Base-by-base conservation (phyloP, 2,888 invertebrate genomes). In the Drosophila kuntzei region DNA sequence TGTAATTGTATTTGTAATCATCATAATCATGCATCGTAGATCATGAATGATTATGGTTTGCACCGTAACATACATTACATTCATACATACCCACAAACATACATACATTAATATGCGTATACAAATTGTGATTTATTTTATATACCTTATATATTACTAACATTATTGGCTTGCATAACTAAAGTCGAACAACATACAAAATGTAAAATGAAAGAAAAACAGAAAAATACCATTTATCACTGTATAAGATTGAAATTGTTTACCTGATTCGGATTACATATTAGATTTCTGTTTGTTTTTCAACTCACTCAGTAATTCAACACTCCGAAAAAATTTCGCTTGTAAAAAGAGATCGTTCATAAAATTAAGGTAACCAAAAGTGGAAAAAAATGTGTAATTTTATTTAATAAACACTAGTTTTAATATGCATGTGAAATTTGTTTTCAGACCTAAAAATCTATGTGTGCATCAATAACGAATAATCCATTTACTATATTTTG, bases 71-170 rank as follows among this genome's bases (percentile, higher is more conserved):
- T 51, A 61, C 54, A 61, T 49, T 54, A 61, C 63, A 63, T 51
- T 54, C 47, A 70, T 44, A 59, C 51, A 69, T 54, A 70, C 54
- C 49, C 44, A 49, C 51, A 54, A 54, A 46, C 67, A 54, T 54
- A 44, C 78, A 80, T 43, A 53, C 51, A 47, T 11, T 51, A 71
- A 72, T 73, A 79, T 71, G 81, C 82, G 78, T 87, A 87, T 83
- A 78, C 63, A 78, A 83, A 86, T 82, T 87, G 86, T 87, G 86
- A 87, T 87, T 89, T 89, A 89, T 85, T 86, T 89, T 89, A 89
- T 84, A 88, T 82, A 82, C 87, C 81, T 81, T 84, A 84, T 84
- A 57, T 71, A 80, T 63, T 80, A 59, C 53, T 68, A 70, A 78
- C 66, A 57, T 47, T 71, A 81, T 83, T 81, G 89, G 85, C 83